Base-by-base conservation (phyloP, 1,140 invertebrate species). In the Amphibalanus amphitrite region DNA sequence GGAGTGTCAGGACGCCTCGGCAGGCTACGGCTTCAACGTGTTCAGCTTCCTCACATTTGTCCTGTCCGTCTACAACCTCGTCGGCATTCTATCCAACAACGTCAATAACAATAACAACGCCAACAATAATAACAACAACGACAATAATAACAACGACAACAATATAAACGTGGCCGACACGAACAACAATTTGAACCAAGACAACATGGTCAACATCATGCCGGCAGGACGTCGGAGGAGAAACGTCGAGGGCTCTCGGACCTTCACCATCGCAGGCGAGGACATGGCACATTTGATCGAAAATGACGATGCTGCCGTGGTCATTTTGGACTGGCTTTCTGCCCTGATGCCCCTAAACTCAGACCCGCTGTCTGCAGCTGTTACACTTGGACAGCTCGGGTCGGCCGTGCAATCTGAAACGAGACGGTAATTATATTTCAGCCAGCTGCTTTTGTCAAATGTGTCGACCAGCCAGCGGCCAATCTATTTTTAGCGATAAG, bases 21-120 rank as follows among this genome's bases (percentile, higher is more conserved):
- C 65, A 0, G 67, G 67, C n/a, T 20, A 20, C 1, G 73, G 73
- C 28, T 73, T 73, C 73, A 73, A 73, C 73, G 68, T 67, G 13
- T 73, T 72, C 73, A 73, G 73, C 70, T 73, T 73, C 73, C 73
- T 73, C 68, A 72, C 73, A 26, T 73, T 73, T 47, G 64, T 73
- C 38, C 72, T 73, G 69, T 71, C 73, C 13, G 73, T 73, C n/a
- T 71, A 65, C 25, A 73, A 71, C 29, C 73, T 73, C 20, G 70
- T 73, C 20, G 73, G 70, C 26, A 69, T 69, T 26, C 71, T 73
- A 15, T 72, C 73, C 26, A 73, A 73, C 69, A 73, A 73, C 47
- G 59, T 70, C 26, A 70, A 70, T 47, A 71, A 73, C 47, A 59
- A 59, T 20, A 59, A 59, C 47, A 59, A 59, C 47, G 47, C 47